These are phyloP conservation scores for Chalcis sispes DNA, from an alignment of 2,888 invertebrate genomes.

Conservation along the genomic window DNA sequence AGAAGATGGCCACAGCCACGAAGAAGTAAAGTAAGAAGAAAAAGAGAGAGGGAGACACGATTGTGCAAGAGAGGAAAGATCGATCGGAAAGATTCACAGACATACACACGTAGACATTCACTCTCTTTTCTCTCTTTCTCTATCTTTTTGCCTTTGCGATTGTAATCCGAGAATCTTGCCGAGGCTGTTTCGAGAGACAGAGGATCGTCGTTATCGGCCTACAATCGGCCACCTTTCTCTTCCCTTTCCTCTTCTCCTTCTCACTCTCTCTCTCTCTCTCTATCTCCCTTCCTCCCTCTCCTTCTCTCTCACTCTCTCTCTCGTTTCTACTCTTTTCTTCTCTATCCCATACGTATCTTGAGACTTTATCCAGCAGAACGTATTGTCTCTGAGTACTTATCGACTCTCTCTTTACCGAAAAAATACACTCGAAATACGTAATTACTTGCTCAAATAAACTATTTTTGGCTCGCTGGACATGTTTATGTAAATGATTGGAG, in stretches of 20 bases:
- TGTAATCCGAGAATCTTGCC: slow-evolving; percentile 49
- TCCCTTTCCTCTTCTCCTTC: slow-evolving; percentile 1
- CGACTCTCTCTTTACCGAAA: neutral
- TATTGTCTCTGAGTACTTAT: slow-evolving; percentile 29
- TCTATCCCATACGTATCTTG: neutral
- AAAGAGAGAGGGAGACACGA: neutral
- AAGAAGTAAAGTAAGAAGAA: neutral
- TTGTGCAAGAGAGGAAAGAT: slow-evolving; percentile 9
- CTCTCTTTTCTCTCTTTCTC: too few relatives aligned
- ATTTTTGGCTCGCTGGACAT: neutral
- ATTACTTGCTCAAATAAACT: neutral
- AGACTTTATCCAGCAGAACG: slow-evolving; percentile 19
- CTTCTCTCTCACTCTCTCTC: neutral
- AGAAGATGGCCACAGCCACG: neutral
- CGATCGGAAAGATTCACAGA: slow-evolving; percentile 29
- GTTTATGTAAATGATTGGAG: neutral
- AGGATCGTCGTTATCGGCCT: slow-evolving; percentile 35
- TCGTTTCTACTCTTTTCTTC: too few relatives aligned
- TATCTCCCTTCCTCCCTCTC: slow-evolving; percentile 2
- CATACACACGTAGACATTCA: neutral
- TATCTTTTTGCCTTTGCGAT: slow-evolving; percentile 19
- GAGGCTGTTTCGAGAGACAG: slow-evolving; percentile 39
- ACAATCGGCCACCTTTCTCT: slow-evolving; percentile 46
- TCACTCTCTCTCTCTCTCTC: neutral
- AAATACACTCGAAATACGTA: slow-evolving; percentile 20